A percentile compares a stretch with the other conserved stretches of the same genome.
Conservation (phyloP, 2,797 vertebrate species). For the Arctocebus calabarensis region DNA sequence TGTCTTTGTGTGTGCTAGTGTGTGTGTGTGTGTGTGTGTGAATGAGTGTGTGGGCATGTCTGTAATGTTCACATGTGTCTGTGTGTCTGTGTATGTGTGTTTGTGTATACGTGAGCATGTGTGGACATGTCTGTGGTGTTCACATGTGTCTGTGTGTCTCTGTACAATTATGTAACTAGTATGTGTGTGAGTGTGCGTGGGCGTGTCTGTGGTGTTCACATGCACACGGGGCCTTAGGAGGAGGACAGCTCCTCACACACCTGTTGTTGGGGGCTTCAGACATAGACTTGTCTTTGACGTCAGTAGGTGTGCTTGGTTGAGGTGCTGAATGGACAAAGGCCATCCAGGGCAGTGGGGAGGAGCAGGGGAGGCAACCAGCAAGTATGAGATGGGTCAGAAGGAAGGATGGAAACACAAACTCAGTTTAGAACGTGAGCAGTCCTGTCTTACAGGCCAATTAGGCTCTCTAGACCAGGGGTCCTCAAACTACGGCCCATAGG, state of each 20-base stretch:
- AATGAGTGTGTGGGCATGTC: no score
- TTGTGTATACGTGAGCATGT: neutral
- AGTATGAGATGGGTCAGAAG: neutral
- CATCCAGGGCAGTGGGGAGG: accelerated
- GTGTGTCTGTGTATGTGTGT: neutral
- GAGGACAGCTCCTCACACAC: neutral
- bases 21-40: neutral
- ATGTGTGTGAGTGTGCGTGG: no score
- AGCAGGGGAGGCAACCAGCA: neutral
- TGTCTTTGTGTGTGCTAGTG: no score
- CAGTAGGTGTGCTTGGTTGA: accelerated
- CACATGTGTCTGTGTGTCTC: neutral
- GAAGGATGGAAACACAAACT: neutral
- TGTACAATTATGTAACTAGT: neutral
- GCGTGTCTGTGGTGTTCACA: no score
- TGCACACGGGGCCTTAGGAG: accelerated
- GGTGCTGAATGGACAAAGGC: no score
- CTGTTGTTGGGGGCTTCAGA: neutral
- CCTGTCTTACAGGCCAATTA: neutral
- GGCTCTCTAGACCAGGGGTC: no score
- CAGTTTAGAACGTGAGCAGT: neutral
- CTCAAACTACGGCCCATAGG: no score
- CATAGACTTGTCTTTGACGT: no score
- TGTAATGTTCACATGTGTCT: no score
- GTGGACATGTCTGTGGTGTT: no score